Evolutionary conservation across 2,797 vertebrate species (phyloP).

Genomic region (Pogoniulus pusillus): DNA sequence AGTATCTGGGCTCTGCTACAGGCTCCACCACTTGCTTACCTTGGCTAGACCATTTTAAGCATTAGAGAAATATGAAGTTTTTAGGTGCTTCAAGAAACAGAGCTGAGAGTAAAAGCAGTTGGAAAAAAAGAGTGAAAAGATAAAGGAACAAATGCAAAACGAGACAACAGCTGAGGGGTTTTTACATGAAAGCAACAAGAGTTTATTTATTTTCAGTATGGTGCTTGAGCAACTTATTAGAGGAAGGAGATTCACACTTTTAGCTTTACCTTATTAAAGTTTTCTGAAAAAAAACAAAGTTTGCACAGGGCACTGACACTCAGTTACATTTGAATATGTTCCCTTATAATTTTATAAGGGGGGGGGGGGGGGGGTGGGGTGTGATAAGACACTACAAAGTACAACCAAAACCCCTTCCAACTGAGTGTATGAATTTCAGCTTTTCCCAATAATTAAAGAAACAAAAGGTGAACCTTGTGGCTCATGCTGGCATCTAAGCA

Average conservation of each 20-base stretch:
- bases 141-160: background rate
- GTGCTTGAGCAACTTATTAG: background rate
- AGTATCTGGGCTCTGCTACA: background rate
- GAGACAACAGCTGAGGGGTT: background rate
- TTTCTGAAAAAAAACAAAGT: background rate
- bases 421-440: background rate
- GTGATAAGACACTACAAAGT: background rate
- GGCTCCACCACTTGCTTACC: background rate
- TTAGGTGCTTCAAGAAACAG: background rate
- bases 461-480: background rate
- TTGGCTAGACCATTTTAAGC: background rate
- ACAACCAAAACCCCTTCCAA: background rate
- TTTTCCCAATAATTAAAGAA: background rate
- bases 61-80: background rate
- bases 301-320: background rate
- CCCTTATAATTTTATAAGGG: background rate
- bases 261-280: background rate
- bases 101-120: background rate
- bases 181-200: background rate
- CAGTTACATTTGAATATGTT: background rate
- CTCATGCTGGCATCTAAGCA: background rate
- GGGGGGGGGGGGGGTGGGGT: too few relatives aligned
- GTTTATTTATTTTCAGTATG: background rate
- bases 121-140: background rate
- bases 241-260: background rate